A percentile compares a stretch with the other conserved stretches of the same genome.
Evolutionary conservation across 2,797 vertebrate genomes (phyloP).

Genomic region (Lerista edwardsae): DNA sequence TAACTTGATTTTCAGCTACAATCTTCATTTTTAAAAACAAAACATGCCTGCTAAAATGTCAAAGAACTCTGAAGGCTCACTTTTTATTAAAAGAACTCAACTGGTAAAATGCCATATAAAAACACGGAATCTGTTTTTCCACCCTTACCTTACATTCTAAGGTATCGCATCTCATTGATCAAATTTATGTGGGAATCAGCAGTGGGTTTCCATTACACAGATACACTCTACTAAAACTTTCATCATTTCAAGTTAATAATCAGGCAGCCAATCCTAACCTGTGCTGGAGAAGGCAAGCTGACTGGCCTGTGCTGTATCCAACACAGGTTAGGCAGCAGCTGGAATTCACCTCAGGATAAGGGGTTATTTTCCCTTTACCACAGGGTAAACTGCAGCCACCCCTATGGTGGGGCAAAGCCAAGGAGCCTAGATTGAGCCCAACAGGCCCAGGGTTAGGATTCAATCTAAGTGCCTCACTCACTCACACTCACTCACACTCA

Average conservation of each 20-base stretch:
- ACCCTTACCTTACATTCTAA: not conserved
- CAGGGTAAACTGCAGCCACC: no score
- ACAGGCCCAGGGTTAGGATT: no score
- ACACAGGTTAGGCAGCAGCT: no score
- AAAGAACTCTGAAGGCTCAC: not conserved
- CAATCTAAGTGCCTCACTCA: no score
- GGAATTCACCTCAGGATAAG: no score
- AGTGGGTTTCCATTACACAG: not conserved
- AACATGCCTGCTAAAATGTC: constrained; percentile 8
- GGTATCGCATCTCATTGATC: not conserved
- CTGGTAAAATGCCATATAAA: not conserved
- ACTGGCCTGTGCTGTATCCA: no score
- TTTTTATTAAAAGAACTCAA: not conserved
- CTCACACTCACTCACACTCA: no score
- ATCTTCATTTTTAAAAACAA: constrained; percentile 18
- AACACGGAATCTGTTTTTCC: not conserved
- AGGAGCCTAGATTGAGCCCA: no score
- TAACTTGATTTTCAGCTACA: not conserved
- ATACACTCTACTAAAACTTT: not conserved
- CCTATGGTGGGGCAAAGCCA: no score
- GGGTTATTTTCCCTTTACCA: no score
- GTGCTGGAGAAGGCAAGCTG: no score
- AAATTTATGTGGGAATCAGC: not conserved
- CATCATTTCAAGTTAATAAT: not conserved
- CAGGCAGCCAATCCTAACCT: no score